Percentiles rank a stretch among this genome's conserved stretches.
phyloP scores from a whole-genome alignment of 2,113 vertebrate species.

The Corythornis cristatus region DNA sequence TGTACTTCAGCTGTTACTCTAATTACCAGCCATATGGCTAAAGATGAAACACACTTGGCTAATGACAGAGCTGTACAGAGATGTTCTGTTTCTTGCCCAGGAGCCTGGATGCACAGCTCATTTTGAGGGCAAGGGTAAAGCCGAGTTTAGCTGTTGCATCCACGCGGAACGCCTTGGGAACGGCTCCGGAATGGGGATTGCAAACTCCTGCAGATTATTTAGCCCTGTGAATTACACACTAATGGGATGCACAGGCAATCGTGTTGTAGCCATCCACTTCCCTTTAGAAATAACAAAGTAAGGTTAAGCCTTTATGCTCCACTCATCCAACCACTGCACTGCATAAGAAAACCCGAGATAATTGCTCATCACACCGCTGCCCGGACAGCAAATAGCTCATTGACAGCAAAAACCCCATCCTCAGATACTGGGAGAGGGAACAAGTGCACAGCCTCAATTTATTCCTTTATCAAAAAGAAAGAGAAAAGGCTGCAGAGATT shows the following conservation, averaged over 20 bases:
- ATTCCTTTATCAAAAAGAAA: not conserved
- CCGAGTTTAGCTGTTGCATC: not conserved
- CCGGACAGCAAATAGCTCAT: not conserved
- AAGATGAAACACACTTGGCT: not conserved
- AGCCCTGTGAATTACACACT: not conserved
- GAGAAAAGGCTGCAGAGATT: not conserved
- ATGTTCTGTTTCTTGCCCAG: not conserved
- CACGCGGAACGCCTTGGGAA: not conserved
- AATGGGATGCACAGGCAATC: not conserved
- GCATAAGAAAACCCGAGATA: not conserved
- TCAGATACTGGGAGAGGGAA: not conserved
- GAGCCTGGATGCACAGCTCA: not conserved
- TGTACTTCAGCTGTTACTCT: not conserved
- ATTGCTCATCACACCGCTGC: not conserved
- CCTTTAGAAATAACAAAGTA: not conserved
- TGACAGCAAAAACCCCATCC: not conserved
- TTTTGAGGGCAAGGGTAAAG: not conserved
- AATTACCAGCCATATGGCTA: not conserved
- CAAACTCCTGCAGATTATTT: not conserved
- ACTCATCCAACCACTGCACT: not conserved
- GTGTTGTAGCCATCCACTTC: not conserved
- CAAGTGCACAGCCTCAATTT: not conserved
- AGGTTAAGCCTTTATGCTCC: not conserved
- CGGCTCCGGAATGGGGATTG: not conserved
- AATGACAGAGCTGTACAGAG: not conserved